phyloP scores from a whole-genome alignment of 2,797 vertebrate genomes.

The Sebastes minor region DNA sequence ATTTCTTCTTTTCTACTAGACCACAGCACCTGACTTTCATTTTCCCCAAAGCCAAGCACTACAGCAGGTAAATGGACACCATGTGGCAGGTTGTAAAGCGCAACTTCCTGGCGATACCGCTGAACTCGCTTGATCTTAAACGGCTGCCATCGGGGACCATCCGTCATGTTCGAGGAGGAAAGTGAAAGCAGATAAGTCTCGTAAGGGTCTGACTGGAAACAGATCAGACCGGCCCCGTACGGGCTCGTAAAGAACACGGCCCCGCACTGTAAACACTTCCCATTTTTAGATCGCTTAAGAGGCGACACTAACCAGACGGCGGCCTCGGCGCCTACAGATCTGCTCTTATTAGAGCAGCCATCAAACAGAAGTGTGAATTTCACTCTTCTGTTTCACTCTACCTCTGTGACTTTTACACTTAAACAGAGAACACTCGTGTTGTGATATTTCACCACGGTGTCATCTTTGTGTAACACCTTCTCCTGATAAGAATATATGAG shows the following conservation, averaged over 20 bases:
- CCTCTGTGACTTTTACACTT: background rate
- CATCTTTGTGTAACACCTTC: background rate
- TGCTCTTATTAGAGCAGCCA: background rate
- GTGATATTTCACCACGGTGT: background rate
- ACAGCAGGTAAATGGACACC: constrained; percentile 53
- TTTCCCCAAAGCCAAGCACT: background rate
- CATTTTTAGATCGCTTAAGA: constrained; percentile 56
- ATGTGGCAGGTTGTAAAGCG: constrained; percentile 46
- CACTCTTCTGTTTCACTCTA: constrained; percentile 6
- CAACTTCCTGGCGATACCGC: constrained; percentile 11
- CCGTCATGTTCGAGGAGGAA: constrained; percentile 54
- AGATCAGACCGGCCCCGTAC: constrained; percentile 44
- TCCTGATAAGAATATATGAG: constrained; percentile 8
- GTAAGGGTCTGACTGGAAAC: constrained; percentile 69
- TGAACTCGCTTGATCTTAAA: constrained; percentile 50
- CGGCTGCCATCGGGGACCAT: constrained; percentile 40
- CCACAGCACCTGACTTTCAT: constrained; percentile 9
- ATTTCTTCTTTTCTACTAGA: background rate
- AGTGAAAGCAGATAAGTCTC: constrained; percentile 66
- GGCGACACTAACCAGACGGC: constrained; percentile 53
- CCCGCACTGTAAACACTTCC: constrained; percentile 65
- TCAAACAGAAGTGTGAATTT: background rate
- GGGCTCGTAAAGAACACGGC: constrained; percentile 56
- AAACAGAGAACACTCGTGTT: background rate
- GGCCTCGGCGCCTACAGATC: background rate